Evolutionary conservation across 2,888 invertebrate genomes (phyloP), one percentile per base, ranked within the genome.

Genomic region (Therioaphis trifolii): DNA sequence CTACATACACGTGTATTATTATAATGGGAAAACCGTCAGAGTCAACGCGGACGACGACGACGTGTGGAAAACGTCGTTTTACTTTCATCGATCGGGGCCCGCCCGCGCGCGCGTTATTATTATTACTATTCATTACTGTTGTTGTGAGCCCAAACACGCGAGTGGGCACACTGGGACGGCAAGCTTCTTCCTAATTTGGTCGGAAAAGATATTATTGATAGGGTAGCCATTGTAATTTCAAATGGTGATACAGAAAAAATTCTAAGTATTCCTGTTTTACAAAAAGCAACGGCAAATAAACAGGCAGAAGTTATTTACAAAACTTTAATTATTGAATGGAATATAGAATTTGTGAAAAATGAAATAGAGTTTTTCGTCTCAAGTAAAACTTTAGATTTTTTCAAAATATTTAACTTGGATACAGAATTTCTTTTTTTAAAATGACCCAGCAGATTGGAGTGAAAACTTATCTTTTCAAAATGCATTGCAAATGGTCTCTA

Each of bases 141-240:
- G n/a, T n/a, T 9, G 11, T 11, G 43, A 43, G 43, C 43, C 11
- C 11, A 11, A 9, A 43, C 43, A 43, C 43, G 43, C n/a, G n/a
- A n/a, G n/a, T n/a, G n/a, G n/a, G n/a, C n/a, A 21, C 78, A 77
- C 24, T 77, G 66, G 78, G 66, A 77, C 18, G 66, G 78, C 11
- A 77, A 77, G 24, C 52, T 63, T n/a, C 68, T 77, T 11, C 78
- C 27, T 21, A 52, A 77, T 68, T 66, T 46, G 27, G 68, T 68
- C 21, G 63, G 43, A n/a, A 77, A 63, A 77, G 12, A 49, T 15
- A 63, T 77, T 63, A 66, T 68, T 63, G 63, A 63, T 40, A 77
- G 66, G 21, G 27, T 77, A 18, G 4, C 40, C 27, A 63, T 77
- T 29, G 49, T 61, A n/a, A 43, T 61, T 40, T 35, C 27, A 2